Percentiles rank a stretch among this genome's conserved stretches.
Evolutionary conservation across 2,888 invertebrate species (phyloP).

Genomic region (Congeria kusceri): DNA sequence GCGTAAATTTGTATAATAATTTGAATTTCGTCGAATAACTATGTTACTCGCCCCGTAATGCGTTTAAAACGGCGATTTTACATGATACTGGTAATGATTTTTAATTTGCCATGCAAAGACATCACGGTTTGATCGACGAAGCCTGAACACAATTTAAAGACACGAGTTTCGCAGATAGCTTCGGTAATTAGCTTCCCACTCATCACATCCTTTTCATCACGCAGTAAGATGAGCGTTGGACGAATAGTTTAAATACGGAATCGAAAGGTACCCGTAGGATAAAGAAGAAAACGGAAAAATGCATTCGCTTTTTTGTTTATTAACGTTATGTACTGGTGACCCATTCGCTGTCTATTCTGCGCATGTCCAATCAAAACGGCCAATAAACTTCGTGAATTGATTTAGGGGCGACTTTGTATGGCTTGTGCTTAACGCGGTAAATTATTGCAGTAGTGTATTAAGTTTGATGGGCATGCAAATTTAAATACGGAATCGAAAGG

Average conservation of each 20-base stretch:
- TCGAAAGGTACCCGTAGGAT: too few relatives aligned
- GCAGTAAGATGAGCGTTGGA: constrained; percentile 36
- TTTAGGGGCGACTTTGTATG: too few relatives aligned
- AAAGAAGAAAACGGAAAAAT: too few relatives aligned
- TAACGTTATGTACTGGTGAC: too few relatives aligned
- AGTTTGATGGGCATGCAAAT: too few relatives aligned
- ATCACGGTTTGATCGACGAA: constrained; percentile 30
- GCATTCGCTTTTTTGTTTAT: too few relatives aligned
- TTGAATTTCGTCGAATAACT: constrained; percentile 46
- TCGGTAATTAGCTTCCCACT: constrained; percentile 24
- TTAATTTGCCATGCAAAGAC: constrained; percentile 30
- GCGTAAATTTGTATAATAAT: constrained; percentile 57
- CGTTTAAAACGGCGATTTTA: constrained; percentile 55
- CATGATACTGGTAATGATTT: constrained; percentile 40
- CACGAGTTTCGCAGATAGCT: constrained; percentile 28
- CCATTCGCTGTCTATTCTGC: too few relatives aligned
- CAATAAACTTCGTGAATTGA: too few relatives aligned
- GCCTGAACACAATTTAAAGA: constrained; percentile 24
- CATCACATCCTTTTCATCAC: constrained; percentile 8
- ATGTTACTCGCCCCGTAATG: constrained; percentile 52
- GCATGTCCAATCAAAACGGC: too few relatives aligned
- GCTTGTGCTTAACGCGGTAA: too few relatives aligned
- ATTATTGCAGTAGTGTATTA: too few relatives aligned
- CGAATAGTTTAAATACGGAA: constrained; percentile 16
- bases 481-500: too few relatives aligned